Base-by-base conservation (phyloP, 2,797 vertebrate species). In the Taeniopygia guttata region DNA sequence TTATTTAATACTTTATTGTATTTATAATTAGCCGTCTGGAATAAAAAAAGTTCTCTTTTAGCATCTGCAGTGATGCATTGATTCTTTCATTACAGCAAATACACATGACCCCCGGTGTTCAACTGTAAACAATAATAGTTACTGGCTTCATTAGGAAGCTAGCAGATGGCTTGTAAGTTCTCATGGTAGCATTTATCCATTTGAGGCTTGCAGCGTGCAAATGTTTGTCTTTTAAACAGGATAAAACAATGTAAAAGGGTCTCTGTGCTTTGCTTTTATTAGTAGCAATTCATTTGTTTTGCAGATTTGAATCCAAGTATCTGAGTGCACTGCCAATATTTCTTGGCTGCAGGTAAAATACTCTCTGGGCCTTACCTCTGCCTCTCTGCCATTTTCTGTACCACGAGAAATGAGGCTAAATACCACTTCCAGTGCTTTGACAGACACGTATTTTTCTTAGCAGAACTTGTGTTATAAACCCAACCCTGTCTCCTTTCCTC, bases 151-250 rank as follows among this genome's bases (percentile, higher is more conserved):
- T 98, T 98, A 98, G 97, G 96, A 97, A 96, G 91, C 96, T 93
- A 96, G 97, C 98, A 98, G 98, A 98, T 98, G 98, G 98, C 97
- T 97, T 96, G 96, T 96, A 94, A 97, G 97, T 98, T 97, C 97
- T 98, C 96, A 67, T 84, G 97, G 97, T 97, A 95, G 96, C 96
- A 97, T 96, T 97, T 97, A 98, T 96, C 94, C 97, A 97, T 96
- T 95, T 96, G 97, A 84, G 95, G 96, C 97, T 97, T 96, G 95
- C 96, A 91, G 94, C 48, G n/a, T 95, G 88, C 97, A 97, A 97
- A 97, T 97, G 96, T 98, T 98, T 98, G 94, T 93, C 97, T 98
- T 98, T 97, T 97, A 96, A 96, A 95, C 90, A 96, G 95, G 68
- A 88, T 94, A 93, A 97, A 97, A 94, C 96, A 97, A 96, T 97